phyloP scores from a whole-genome alignment of 2,888 invertebrate species.

The Sminthurides aquaticus region DNA sequence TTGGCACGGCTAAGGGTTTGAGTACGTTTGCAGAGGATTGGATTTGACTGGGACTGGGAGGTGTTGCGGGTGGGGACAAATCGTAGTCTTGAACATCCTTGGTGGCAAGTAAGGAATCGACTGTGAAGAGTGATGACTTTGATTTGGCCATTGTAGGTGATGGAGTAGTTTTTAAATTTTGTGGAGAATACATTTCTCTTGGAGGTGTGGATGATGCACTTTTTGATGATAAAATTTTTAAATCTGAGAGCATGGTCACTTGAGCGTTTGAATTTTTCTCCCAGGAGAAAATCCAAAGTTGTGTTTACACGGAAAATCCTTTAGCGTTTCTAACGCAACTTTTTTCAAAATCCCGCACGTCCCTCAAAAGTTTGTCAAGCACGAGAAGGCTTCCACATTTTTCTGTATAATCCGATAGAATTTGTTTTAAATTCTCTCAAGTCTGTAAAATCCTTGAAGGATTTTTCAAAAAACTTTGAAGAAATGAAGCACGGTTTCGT shows the following conservation, averaged over 20 bases:
- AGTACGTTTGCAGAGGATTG: conserved; percentile 25
- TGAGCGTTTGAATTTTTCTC: background rate
- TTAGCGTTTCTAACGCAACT: too few relatives aligned
- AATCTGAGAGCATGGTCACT: conserved; percentile 13
- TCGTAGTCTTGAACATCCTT: conserved; percentile 27
- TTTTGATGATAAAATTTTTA: background rate
- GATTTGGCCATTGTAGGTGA: conserved; percentile 16
- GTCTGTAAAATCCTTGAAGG: too few relatives aligned
- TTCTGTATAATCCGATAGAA: too few relatives aligned
- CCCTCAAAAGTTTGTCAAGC: too few relatives aligned
- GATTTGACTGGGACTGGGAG: conserved; percentile 36
- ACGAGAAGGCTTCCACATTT: too few relatives aligned
- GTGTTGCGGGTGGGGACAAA: conserved; percentile 44
- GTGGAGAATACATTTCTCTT: conserved; percentile 1
- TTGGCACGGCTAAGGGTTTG: conserved; percentile 42
- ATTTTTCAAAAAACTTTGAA: too few relatives aligned
- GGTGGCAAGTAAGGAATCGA: conserved; percentile 39
- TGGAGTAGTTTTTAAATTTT: background rate
- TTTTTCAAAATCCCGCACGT: too few relatives aligned
- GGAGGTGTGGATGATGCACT: background rate
- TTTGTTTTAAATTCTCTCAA: too few relatives aligned
- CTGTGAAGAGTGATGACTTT: conserved; percentile 42
- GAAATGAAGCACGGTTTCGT: too few relatives aligned
- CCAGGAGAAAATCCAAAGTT: too few relatives aligned
- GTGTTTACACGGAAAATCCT: too few relatives aligned